A percentile compares a stretch with the other conserved stretches of the same genome.
Evolutionary conservation across 2,888 invertebrate genomes (phyloP).

Genomic region (Aporophyla lueneburgensis): DNA sequence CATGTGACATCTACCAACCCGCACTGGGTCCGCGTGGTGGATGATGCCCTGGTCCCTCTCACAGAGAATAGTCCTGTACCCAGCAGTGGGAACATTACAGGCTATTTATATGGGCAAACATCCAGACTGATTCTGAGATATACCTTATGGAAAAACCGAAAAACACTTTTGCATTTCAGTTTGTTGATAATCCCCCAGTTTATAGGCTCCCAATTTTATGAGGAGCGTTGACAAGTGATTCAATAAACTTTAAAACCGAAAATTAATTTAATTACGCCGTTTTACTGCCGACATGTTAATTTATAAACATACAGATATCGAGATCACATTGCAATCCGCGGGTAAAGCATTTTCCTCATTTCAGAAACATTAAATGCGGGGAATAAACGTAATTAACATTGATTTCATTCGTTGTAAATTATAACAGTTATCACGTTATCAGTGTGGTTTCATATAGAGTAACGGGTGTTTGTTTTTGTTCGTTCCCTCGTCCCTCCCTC

Average conservation of each 20-base stretch:
- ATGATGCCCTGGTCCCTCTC: too few relatives aligned
- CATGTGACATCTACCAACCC: too few relatives aligned
- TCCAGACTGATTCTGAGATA: background rate
- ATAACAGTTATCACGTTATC: conserved; percentile 41
- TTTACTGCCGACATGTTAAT: conserved; percentile 46
- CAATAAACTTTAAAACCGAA: conserved; percentile 25
- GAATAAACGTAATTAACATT: conserved; percentile 43
- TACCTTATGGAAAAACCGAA: background rate
- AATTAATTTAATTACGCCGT: conserved; percentile 37
- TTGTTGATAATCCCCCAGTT: background rate
- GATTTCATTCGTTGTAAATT: conserved; percentile 43
- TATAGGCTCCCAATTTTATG: conserved; percentile 12
- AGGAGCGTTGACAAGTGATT: conserved; percentile 42
- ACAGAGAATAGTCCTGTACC: too few relatives aligned
- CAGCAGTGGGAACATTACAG: too few relatives aligned
- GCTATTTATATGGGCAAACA: background rate
- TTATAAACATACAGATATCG: conserved; percentile 39
- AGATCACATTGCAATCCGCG: conserved; percentile 34
- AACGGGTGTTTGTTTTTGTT: conserved; percentile 23
- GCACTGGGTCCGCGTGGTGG: too few relatives aligned
- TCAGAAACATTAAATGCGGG: conserved; percentile 42
- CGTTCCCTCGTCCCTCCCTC: too few relatives aligned
- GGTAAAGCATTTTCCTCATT: conserved; percentile 55
- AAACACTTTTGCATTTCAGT: background rate
- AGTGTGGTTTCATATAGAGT: conserved; percentile 13